Evolutionary conservation across 2,113 vertebrate species (phyloP).

Genomic region (Varanus komodoensis): DNA sequence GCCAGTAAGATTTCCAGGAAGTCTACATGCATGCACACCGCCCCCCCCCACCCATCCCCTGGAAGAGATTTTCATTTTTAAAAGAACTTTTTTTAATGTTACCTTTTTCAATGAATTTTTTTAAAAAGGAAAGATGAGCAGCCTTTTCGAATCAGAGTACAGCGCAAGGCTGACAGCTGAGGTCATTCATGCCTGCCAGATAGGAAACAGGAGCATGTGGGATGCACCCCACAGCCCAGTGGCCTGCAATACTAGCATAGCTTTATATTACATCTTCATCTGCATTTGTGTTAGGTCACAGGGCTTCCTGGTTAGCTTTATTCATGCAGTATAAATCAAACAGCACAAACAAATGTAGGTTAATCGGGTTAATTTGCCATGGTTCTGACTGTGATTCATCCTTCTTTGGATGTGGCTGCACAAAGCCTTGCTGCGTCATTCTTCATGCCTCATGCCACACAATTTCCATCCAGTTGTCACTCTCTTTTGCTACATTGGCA

Average conservation of each 20-base stretch:
- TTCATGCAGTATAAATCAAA: neutral
- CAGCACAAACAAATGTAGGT: neutral
- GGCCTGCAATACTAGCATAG: neutral
- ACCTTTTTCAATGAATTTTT: neutral
- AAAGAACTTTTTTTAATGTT: no score
- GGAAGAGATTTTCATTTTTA: no score
- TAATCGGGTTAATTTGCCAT: neutral
- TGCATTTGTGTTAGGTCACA: neutral
- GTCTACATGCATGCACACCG: no score
- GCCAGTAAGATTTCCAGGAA: no score
- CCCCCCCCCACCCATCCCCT: no score
- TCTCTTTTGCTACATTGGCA: constrained; percentile 44
- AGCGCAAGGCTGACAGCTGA: neutral
- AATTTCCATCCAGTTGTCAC: neutral
- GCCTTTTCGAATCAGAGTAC: neutral
- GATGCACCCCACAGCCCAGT: neutral
- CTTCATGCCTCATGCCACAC: neutral
- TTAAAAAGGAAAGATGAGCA: neutral
- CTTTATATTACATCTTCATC: neutral
- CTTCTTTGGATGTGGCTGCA: neutral
- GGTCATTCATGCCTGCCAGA: neutral
- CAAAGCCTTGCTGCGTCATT: neutral
- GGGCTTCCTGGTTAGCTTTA: neutral
- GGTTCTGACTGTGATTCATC: neutral
- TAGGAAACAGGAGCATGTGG: neutral